Evolutionary conservation across 2,113 vertebrate species (phyloP).

Genomic region (Lepidothrix coronata): DNA sequence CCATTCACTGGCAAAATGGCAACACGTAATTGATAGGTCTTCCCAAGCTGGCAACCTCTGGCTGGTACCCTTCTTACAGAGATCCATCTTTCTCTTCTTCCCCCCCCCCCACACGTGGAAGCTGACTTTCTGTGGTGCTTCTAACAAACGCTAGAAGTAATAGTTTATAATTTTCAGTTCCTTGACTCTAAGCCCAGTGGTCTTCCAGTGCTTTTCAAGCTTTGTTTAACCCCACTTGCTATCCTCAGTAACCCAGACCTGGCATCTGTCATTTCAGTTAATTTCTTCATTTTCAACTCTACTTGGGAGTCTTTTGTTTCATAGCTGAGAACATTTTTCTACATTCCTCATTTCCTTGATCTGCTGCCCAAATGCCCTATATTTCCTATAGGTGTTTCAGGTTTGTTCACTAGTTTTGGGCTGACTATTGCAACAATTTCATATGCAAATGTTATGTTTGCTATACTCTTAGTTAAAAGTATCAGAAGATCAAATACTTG

Average conservation of each 20-base stretch:
- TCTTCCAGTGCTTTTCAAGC: neutral
- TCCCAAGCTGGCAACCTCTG: neutral
- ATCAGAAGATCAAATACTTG: neutral
- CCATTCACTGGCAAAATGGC: neutral
- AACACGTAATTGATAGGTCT: accelerated
- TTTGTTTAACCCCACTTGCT: neutral
- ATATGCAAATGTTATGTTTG: neutral
- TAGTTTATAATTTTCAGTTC: neutral
- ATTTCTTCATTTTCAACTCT: neutral
- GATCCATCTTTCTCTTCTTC: neutral
- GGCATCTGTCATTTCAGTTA: neutral
- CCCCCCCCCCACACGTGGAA: neutral
- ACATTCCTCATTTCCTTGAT: neutral
- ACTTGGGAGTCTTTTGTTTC: neutral
- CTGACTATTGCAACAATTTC: neutral
- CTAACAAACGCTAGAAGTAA: neutral
- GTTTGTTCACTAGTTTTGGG: neutral
- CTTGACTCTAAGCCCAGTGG: neutral
- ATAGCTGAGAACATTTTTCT: neutral
- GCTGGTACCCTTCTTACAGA: neutral
- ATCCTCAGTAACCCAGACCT: neutral
- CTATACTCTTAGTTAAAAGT: neutral
- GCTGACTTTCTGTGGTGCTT: neutral
- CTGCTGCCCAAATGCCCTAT: neutral
- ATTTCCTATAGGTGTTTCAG: neutral